Conservation (phyloP, 2,888 invertebrate species). For the Drosophila birchii region DNA sequence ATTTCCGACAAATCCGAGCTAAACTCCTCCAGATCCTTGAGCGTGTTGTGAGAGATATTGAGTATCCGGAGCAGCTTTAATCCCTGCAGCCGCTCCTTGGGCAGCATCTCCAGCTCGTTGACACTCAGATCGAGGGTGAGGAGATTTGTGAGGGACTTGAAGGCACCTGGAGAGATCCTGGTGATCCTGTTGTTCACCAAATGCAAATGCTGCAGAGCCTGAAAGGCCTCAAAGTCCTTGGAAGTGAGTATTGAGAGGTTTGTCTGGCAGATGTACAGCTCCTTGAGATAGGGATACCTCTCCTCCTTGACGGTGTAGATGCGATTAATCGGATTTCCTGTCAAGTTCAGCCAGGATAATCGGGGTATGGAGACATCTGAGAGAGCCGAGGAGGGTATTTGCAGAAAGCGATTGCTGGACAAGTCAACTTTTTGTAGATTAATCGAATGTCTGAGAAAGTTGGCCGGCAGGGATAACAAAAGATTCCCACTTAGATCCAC, state of each 20-base stretch:
- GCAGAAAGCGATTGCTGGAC: conserved; percentile 91
- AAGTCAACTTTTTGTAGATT: conserved; percentile 91
- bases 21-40: conserved; percentile 93
- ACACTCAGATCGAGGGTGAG: conserved; percentile 92
- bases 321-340: conserved; percentile 91
- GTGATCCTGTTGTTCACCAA: conserved; percentile 90
- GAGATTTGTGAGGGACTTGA: conserved; percentile 90
- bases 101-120: conserved; percentile 93
- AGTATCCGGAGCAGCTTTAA: conserved; percentile 89
- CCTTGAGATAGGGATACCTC: conserved; percentile 91
- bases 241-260: conserved; percentile 93
- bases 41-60: conserved; percentile 93
- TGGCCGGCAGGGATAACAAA: conserved; percentile 90
- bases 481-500: conserved; percentile 92
- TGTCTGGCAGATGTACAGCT: conserved; percentile 91
- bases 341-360: conserved; percentile 91
- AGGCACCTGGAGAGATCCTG: conserved; percentile 93
- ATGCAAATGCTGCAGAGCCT: conserved; percentile 90
- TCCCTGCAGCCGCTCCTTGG: conserved; percentile 93
- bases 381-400: conserved; percentile 90
- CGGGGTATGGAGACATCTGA: conserved; percentile 90
- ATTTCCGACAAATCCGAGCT: conserved; percentile 91
- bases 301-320: conserved; percentile 90
- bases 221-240: conserved; percentile 93
- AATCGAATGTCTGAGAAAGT: conserved; percentile 91